These are phyloP conservation scores for Trialeurodes vaporariorum DNA, from an alignment of 1,140 invertebrate genomes.

Conservation along the genomic window DNA sequence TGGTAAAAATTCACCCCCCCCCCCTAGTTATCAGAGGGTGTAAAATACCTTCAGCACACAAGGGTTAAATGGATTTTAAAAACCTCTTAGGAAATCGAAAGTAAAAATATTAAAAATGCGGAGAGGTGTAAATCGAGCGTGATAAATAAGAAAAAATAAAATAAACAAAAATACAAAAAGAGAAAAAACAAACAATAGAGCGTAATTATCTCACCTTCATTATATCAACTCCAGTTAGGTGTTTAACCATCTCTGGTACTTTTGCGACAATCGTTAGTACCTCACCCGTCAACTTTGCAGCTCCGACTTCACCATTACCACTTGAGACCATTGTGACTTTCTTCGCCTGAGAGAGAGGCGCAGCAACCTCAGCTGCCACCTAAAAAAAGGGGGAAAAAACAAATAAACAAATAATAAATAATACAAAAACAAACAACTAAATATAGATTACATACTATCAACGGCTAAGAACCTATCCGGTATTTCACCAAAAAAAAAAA, in stretches of 20 bases:
- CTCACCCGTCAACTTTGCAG: conserved; percentile 85
- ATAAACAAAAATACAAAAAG: too few species aligned
- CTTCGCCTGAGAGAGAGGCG: conserved; percentile 81
- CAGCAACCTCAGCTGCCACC: conserved; percentile 91
- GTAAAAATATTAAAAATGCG: too few species aligned
- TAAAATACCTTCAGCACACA: too few species aligned
- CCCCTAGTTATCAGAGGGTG: too few species aligned
- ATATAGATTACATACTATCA: neutral
- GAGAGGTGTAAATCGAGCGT: too few species aligned
- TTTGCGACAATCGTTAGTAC: conserved; percentile 83
- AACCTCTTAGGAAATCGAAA: too few species aligned
- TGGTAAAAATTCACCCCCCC: too few species aligned
- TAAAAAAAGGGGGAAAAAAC: conserved; percentile 33
- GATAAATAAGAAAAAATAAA: too few species aligned
- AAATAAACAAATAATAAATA: too few species aligned
- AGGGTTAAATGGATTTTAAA: too few species aligned
- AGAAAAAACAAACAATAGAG: neutral
- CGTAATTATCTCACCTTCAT: conserved; percentile 50
- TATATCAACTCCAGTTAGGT: conserved; percentile 85
- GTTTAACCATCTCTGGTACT: conserved; percentile 80
- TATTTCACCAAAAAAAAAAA: too few species aligned
- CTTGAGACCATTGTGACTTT: conserved; percentile 91
- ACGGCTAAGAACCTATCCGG: neutral
- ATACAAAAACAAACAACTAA: conserved; percentile 13
- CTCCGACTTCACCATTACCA: conserved; percentile 83